Evolutionary conservation across 2,113 vertebrate genomes (phyloP), one percentile per base, ranked within the genome.

Genomic region (Lepidothrix coronata): DNA sequence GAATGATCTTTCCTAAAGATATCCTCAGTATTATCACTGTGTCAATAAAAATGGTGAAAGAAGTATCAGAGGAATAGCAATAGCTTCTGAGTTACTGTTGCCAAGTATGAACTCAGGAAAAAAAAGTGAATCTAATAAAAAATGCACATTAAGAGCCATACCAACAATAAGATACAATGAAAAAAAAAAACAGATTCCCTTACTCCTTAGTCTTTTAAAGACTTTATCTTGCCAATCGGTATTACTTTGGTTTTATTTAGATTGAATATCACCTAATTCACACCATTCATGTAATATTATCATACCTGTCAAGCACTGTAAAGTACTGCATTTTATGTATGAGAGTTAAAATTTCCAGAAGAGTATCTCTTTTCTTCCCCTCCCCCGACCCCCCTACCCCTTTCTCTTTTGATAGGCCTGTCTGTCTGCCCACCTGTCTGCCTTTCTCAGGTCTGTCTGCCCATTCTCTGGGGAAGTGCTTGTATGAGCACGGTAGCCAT

Each of bases 381-480:
- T 16, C 3, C 2, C 2, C 14, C 16, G 21, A 39, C 16, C 2
- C 3, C 4, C 27, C 12, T 27, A 63, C 8, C 27, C 5, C 2
- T 59, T 61, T 76, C 28, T 46, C 6, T 71, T 90, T 75, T 73
- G 30, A 57, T 28, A 61, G 27, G 5, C 14, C 14, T 72, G 10
- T 28, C 44, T 88, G 23, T 18, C 44, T 88, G 14, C 4, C n/a
- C 79, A 21, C 10, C 9, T 63, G 11, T 49, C 13, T 91, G 48
- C 21, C 18, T 68, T 61, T 89, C 30, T 39, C 7, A 58, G 17
- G 9, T 77, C 35, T 85, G 15, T 67, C 31, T 59, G 31, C 19
- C n/a, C 19, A 3, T 77, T 86, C 18, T 58, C 63, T 77, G 35
- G 23, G n/a, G n/a, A 67, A 17, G 22, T 63, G 8, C 13, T 76